Conservation (phyloP, 2,888 invertebrate genomes). For the Abrostola triplasia region DNA sequence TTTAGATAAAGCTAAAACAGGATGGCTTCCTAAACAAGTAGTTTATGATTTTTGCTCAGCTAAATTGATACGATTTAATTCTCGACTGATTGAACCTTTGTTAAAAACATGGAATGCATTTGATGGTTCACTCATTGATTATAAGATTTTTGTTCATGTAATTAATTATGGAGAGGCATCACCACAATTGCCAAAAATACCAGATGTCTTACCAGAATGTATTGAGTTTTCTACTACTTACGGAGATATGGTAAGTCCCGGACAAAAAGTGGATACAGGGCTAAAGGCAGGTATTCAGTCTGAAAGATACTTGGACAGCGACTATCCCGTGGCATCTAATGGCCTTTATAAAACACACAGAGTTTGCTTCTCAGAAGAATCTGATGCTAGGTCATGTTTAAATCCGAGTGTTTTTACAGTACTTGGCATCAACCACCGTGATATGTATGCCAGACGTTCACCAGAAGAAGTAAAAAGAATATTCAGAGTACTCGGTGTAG, state of each 20-base stretch:
- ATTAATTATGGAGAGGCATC: constrained; percentile 68
- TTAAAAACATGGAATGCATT: constrained; percentile 71
- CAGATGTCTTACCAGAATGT: constrained; percentile 58
- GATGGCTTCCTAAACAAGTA: constrained; percentile 73
- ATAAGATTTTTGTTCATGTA: constrained; percentile 72
- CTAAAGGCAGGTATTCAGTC: constrained; percentile 65
- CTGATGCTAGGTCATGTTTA: constrained; percentile 60
- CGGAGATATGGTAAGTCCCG: constrained; percentile 63
- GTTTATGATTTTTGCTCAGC: constrained; percentile 74
- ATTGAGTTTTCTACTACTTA: constrained; percentile 66
- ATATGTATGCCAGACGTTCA: constrained; percentile 61
- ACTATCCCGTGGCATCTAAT: constrained; percentile 58
- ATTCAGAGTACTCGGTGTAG: constrained; percentile 77
- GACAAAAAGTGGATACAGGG: constrained; percentile 42
- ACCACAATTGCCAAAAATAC: constrained; percentile 68
- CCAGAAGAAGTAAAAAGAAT: constrained; percentile 66
- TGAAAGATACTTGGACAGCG: constrained; percentile 65
- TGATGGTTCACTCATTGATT: constrained; percentile 72
- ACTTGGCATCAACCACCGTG: constrained; percentile 62
- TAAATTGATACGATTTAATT: constrained; percentile 68
- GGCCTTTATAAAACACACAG: constrained; percentile 59
- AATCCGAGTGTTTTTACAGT: constrained; percentile 60
- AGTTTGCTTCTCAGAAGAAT: constrained; percentile 61
- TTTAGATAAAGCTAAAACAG: constrained; percentile 66
- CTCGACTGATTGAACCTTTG: constrained; percentile 72